Conservation (phyloP, 2,113 vertebrate species). For the Odocoileus hemionus region DNA sequence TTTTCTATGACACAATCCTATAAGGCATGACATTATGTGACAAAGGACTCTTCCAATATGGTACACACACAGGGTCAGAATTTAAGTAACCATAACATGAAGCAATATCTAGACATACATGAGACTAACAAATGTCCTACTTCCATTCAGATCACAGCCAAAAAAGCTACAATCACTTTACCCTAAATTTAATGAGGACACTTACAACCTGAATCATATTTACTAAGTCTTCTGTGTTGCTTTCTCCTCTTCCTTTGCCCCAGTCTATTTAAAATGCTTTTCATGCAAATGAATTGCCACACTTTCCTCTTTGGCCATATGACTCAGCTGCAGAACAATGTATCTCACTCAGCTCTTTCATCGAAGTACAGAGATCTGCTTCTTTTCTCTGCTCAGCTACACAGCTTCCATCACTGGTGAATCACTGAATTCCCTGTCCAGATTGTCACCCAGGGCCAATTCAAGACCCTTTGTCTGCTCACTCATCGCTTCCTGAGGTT, state of each 20-base stretch:
- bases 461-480: background rate
- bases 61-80: background rate
- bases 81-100: background rate
- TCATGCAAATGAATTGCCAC: background rate
- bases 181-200: background rate
- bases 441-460: background rate
- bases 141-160: background rate
- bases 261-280: background rate
- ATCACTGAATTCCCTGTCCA: background rate
- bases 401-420: background rate
- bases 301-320: background rate
- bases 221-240: background rate
- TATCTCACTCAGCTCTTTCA: background rate
- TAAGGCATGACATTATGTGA: background rate
- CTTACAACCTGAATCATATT: background rate
- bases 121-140: background rate
- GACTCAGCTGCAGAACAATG: background rate
- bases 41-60: background rate
- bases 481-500: background rate
- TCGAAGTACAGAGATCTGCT: background rate
- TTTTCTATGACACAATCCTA: background rate
- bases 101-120: background rate
- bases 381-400: background rate
- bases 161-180: background rate
- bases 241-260: background rate